Conservation (phyloP, 2,113 vertebrate species). For the Malurus elegans region DNA sequence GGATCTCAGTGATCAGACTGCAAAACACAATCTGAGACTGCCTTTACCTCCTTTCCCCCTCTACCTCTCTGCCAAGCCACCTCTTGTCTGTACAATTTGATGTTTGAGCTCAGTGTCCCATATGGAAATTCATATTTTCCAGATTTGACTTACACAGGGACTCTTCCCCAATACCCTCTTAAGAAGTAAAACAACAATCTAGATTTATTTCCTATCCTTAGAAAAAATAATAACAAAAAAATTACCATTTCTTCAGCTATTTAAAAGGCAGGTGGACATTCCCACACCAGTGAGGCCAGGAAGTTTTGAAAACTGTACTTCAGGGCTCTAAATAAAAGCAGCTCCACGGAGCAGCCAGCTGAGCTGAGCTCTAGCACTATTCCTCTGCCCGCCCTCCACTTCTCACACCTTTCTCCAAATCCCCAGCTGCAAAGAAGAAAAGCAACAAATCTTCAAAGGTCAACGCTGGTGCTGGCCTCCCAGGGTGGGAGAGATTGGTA, state of each 20-base stretch:
- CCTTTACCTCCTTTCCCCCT: background rate
- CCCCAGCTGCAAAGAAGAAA: background rate
- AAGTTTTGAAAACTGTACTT: background rate
- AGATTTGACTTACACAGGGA: background rate
- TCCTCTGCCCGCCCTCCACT: background rate
- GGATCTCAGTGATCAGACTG: background rate
- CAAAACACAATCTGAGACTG: background rate
- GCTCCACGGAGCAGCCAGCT: background rate
- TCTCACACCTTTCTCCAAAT: background rate
- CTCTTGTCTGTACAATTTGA: background rate
- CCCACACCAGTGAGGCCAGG: background rate
- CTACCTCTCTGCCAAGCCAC: background rate
- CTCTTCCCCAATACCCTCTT: background rate
- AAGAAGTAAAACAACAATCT: background rate
- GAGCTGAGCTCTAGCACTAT: background rate
- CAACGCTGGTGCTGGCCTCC: background rate
- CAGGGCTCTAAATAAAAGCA: background rate
- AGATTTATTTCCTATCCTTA: background rate
- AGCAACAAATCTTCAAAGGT: slow-evolving; percentile 3
- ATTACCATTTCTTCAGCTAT: background rate
- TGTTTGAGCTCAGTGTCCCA: background rate
- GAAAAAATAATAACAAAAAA: no score
- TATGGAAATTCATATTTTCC: background rate
- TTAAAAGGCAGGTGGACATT: background rate
- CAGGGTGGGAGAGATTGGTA: background rate